phyloP scores from a whole-genome alignment of 1,140 invertebrate genomes.

The Vanessa tameamea region DNA sequence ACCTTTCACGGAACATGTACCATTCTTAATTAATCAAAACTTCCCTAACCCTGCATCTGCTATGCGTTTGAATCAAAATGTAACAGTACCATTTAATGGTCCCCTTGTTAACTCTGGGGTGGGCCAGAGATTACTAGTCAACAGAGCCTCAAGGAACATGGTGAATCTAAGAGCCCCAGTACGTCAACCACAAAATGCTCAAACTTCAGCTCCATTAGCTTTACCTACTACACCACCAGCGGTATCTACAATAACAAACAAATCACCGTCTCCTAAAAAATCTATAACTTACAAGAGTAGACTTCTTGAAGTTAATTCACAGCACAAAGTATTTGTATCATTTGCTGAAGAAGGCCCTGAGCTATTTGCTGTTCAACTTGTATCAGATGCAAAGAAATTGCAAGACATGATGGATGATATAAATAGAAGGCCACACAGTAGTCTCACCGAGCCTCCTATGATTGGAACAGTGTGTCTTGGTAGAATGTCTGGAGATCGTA shows the following conservation, averaged over 20 bases:
- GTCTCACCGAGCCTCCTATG: constrained; percentile 83
- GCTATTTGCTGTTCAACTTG: constrained; percentile 86
- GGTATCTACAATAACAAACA: constrained; percentile 41
- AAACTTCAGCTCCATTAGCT: constrained; percentile 24
- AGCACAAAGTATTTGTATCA: constrained; percentile 86
- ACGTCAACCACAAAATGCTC: constrained; percentile 61
- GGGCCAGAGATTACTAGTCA: constrained; percentile 59
- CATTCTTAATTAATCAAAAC: constrained; percentile 71
- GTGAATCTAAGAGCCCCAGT: constrained; percentile 62
- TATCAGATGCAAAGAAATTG: constrained; percentile 81
- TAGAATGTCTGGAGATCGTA: constrained; percentile 83
- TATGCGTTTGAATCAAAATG: constrained; percentile 68
- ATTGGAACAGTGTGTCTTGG: constrained; percentile 87
- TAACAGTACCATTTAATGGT: constrained; percentile 62
- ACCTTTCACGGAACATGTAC: constrained; percentile 67
- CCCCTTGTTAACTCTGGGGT: constrained; percentile 47
- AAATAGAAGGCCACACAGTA: constrained; percentile 81
- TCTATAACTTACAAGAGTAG: constrained; percentile 82
- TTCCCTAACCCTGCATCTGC: constrained; percentile 73
- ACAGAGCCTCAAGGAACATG: constrained; percentile 63
- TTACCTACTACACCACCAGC: constrained; percentile 39
- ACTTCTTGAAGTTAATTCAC: constrained; percentile 81
- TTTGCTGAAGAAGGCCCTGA: constrained; percentile 88
- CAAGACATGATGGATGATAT: constrained; percentile 85
- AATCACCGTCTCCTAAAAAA: constrained; percentile 67